phyloP scores from a whole-genome alignment of 1,140 invertebrate genomes.

The Sarcophaga peregrina region DNA sequence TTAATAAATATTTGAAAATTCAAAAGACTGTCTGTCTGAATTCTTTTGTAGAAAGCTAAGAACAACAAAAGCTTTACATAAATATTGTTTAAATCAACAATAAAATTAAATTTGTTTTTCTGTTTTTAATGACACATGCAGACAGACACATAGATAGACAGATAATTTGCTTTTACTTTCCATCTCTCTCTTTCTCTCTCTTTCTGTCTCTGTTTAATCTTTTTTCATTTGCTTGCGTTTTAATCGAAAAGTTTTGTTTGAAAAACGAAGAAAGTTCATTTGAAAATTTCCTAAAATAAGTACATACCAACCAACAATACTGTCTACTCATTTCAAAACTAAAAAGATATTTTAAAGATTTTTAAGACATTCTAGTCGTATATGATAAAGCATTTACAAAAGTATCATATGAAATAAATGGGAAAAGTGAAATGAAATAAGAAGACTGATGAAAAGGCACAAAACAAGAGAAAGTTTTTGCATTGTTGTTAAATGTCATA shows the following conservation, averaged over 20 bases:
- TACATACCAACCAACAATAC: background rate
- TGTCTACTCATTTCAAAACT: background rate
- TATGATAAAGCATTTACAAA: too few species aligned
- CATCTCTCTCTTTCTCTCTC: background rate
- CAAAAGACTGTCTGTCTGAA: background rate
- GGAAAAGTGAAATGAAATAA: background rate
- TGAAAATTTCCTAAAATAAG: background rate
- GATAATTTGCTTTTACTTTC: background rate
- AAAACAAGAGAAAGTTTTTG: background rate
- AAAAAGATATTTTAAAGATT: too few species aligned
- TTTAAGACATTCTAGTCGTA: too few species aligned
- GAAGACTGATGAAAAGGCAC: background rate
- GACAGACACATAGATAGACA: background rate
- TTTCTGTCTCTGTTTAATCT: too few species aligned
- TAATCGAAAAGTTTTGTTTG: too few species aligned
- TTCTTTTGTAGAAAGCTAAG: background rate
- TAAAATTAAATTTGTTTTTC: background rate
- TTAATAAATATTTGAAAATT: background rate
- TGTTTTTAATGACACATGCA: background rate
- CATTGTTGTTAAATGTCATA: slow-evolving; percentile 3
- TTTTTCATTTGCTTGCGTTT: too few species aligned
- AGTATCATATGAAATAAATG: too few species aligned
- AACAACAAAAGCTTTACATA: background rate
- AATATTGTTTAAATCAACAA: slow-evolving; percentile 2
- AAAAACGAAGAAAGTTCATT: too few species aligned